Base-by-base conservation (phyloP, 2,888 invertebrate species). In the Erebia ligea region DNA sequence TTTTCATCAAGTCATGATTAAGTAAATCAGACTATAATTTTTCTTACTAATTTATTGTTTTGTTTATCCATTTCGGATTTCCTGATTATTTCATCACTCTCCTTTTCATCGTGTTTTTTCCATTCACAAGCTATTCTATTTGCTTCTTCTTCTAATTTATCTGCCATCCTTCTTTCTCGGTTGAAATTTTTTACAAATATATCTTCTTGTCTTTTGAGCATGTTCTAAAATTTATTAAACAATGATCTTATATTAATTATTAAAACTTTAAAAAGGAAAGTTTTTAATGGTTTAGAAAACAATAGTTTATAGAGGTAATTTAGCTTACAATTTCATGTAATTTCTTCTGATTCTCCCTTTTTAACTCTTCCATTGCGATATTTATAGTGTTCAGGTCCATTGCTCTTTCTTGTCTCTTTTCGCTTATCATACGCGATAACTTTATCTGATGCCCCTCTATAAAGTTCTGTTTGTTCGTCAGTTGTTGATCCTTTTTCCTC, bases 401-500 rank as follows among this genome's bases (percentile, higher is more conserved):
- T 73, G 84, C 82, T 66, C 85, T 86, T 25, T 90, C 91, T 73
- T 74, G 80, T 52, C 76, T 73, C 74, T 85, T 91, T 71, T 90
- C 86, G 25, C 77, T 79, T 75, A 78, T 79, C 1, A 88, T 73
- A 13, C 86, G 81, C 0, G 74, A 68, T 15, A 87, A 19, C 72
- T 90, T 91, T 73, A 81, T 77, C 73, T 88, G 80, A 57, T 88
- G 86, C 0, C 89, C 91, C 77, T 89, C 87, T 76, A 90, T 84
- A 73, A 82, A 91, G 79, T 91, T 92, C n/a, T 67, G 77, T 75
- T 79, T 89, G 74, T 92, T 92, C 13, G 74, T 79, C 71, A 79
- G 76, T 74, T 92, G 91, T 68, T 90, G 87, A 10, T 89, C 86
- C 73, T 85, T 90, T 74, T 91, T 92, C 68, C 81, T 86, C 79